Percentiles rank a stretch among this genome's conserved stretches.
Conservation (phyloP, 2,113 vertebrate genomes). For the Polyodon spathula region DNA sequence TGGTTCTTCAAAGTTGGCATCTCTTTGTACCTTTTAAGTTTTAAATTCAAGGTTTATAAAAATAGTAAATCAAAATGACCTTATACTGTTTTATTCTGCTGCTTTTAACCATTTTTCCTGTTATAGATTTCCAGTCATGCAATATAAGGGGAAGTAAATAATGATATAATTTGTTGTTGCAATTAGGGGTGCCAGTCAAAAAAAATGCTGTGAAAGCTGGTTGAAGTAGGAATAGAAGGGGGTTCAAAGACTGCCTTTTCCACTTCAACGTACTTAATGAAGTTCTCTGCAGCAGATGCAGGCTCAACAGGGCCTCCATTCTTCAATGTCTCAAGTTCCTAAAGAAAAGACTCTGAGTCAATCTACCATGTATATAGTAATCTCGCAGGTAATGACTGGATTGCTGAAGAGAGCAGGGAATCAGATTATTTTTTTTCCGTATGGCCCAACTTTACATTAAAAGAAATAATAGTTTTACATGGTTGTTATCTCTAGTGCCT, state of each 20-base stretch:
- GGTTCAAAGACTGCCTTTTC: slow-evolving; percentile 33
- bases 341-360: slow-evolving; percentile 19
- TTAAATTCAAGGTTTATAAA: too few relatives aligned
- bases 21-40: too few relatives aligned
- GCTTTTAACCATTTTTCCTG: too few relatives aligned
- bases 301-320: slow-evolving; percentile 22
- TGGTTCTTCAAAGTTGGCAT: too few relatives aligned
- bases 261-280: slow-evolving; percentile 29
- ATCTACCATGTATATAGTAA: slow-evolving; percentile 31
- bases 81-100: too few relatives aligned
- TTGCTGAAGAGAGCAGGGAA: slow-evolving; percentile 15
- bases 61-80: too few relatives aligned
- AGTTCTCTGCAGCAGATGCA: slow-evolving; percentile 25
- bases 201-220: slow-evolving; percentile 26
- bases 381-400: slow-evolving; percentile 27
- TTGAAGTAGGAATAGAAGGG: too few relatives aligned
- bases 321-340: slow-evolving; percentile 28
- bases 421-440: slow-evolving; percentile 32
- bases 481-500: too few relatives aligned
- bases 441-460: too few relatives aligned
- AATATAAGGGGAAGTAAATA: too few relatives aligned
- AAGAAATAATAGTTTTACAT: too few relatives aligned
- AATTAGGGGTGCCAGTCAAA: slow-evolving; percentile 18
- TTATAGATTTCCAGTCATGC: too few relatives aligned
- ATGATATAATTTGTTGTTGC: background rate